Evolutionary conservation across 2,888 invertebrate species (phyloP).

Genomic region (Lumbricus terrestris): DNA sequence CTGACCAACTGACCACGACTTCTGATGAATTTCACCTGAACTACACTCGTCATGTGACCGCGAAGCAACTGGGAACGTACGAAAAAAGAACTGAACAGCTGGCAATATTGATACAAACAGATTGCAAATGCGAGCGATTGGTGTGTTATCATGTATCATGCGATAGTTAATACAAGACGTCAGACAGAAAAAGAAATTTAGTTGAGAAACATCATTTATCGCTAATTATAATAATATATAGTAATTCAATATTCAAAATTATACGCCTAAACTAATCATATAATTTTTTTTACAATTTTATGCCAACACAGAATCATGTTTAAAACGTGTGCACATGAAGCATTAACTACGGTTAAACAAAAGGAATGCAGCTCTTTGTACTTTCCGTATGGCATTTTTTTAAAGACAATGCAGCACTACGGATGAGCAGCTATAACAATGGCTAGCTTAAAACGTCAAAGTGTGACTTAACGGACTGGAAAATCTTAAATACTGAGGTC

Average conservation of each 20-base stretch:
- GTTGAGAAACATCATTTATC: neutral
- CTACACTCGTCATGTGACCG: slow-evolving; percentile 59
- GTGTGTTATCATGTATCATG: too few relatives aligned
- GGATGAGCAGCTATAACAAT: neutral
- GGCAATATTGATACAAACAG: neutral
- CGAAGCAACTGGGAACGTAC: slow-evolving; percentile 51
- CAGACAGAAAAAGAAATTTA: neutral
- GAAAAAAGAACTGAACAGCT: neutral
- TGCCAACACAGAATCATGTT: neutral
- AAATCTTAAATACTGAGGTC: neutral
- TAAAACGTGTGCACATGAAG: neutral
- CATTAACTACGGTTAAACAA: neutral
- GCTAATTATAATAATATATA: neutral
- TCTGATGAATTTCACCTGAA: slow-evolving; percentile 57
- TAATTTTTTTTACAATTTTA: neutral
- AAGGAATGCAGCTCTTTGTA: neutral
- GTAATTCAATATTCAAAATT: neutral
- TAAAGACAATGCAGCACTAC: neutral
- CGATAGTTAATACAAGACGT: neutral
- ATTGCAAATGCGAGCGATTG: neutral
- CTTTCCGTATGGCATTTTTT: neutral
- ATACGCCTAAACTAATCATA: neutral
- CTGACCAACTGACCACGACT: slow-evolving; percentile 56
- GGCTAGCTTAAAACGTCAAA: neutral
- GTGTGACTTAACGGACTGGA: neutral